Conservation (phyloP, 35 echinoderm and acorn worm species). For the Heliocidaris tuberculata region DNA sequence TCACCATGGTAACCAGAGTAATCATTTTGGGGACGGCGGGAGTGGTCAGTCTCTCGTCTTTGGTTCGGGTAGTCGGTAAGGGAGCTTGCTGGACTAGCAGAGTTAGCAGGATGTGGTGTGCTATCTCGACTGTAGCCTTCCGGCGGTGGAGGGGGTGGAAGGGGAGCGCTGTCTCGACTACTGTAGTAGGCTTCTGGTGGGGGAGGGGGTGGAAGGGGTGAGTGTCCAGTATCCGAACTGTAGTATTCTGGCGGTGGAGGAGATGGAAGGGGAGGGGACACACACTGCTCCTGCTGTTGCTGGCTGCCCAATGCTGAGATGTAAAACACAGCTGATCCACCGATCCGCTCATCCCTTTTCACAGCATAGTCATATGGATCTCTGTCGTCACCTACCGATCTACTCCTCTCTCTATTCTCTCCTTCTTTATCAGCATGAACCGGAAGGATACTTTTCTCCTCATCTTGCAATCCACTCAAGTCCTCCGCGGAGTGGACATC, state of each 20-base stretch:
- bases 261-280: neutral
- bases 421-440: neutral
- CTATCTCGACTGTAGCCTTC: neutral
- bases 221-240: neutral
- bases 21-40: neutral
- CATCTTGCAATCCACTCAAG: neutral
- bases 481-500: neutral
- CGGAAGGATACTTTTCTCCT: neutral
- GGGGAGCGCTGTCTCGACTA: slow-evolving; percentile 6
- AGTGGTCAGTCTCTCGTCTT: neutral
- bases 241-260: neutral
- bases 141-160: neutral
- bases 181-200: neutral
- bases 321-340: slow-evolving; percentile 30
- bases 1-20: slow-evolving; percentile 51
- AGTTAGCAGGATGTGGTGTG: neutral
- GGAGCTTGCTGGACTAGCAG: neutral
- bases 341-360: slow-evolving; percentile 21
- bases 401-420: slow-evolving; percentile 26
- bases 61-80: neutral
- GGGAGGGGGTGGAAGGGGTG: neutral
- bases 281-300: neutral
- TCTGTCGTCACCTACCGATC: slow-evolving; percentile 19
- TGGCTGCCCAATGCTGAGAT: neutral
- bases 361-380: slow-evolving; percentile 16